Evolutionary conservation across 2,113 vertebrate genomes (phyloP), one percentile per base, ranked within the genome.

Genomic region (Epinephelus lanceolatus): DNA sequence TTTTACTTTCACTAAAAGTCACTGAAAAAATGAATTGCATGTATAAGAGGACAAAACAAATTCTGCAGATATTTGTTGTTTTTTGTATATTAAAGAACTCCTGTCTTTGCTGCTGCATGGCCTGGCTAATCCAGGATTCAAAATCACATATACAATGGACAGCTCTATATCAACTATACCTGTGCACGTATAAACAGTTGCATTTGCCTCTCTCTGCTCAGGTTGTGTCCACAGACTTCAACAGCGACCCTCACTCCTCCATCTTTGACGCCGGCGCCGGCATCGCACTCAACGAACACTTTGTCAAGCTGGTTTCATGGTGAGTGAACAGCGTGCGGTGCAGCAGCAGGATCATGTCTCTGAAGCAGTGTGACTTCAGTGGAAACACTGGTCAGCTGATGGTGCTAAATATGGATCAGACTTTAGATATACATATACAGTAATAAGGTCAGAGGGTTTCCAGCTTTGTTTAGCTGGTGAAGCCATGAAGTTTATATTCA

Each of bases 241-340:
- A 98, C 55, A 94, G 97, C 1, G 96, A 97, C 84, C 61, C 56
- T 78, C 96, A 92, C 88, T 98, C 97, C 12, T 98, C 97, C 62
- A 97, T 97, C 81, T 98, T 98, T n/a, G 97, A 98, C 88, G 97
- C 97, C 3, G 95, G 95, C 61, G 97, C 97, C 71, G 97, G 97
- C 75, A 98, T 98, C 63, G 96, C 97, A 2, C 97, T 98, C 80
- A 98, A 97, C 0, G 97, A 98, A 69, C 90, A 98, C 90, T 98
- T 98, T 1, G 97, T 98, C 74, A 98, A 98, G 91, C 96, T 98
- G 84, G 94, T 98, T 77, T 95, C 97, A 87, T 98, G 97, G 97
- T 98, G 94, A 33, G 88, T 65, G 5, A 1, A 27, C 47, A 9
- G 19, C 1, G 51, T 17, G 9, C 11, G 27, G 23, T 11, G 17